phyloP scores from a whole-genome alignment of 2,888 invertebrate genomes.

The Parapristionchus giblindavisi region DNA sequence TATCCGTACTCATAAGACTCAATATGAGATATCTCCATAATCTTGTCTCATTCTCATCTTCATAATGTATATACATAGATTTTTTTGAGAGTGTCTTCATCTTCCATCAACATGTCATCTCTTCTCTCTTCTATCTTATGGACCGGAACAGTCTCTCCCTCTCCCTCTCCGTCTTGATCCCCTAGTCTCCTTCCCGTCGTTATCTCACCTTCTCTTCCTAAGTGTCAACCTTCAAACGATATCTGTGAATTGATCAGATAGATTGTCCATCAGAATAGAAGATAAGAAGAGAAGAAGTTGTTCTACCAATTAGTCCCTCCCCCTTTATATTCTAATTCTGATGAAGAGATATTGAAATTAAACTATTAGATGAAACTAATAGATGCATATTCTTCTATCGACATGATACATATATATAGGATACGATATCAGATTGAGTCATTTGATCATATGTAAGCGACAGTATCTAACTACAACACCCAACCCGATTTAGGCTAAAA shows the following conservation, averaged over 20 bases:
- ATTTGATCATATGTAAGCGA: too few relatives aligned
- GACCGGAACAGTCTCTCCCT: constrained; percentile 23
- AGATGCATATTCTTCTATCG: not conserved
- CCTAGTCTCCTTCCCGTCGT: not conserved
- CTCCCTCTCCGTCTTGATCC: too few relatives aligned
- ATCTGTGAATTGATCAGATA: constrained; percentile 26
- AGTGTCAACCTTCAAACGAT: constrained; percentile 37
- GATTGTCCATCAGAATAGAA: not conserved
- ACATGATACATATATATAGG: too few relatives aligned
- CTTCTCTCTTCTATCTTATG: constrained; percentile 2
- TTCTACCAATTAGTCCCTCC: constrained; percentile 21
- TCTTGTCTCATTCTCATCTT: too few relatives aligned
- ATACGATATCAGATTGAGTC: too few relatives aligned
- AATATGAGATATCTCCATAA: not conserved
- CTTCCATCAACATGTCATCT: constrained; percentile 27
- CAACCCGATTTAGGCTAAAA: too few relatives aligned
- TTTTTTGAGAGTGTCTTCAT: too few relatives aligned
- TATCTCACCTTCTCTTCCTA: constrained; percentile 16
- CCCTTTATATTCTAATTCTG: too few relatives aligned
- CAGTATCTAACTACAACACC: too few relatives aligned
- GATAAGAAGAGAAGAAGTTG: constrained; percentile 20
- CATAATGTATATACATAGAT: too few relatives aligned
- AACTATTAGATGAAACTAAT: constrained; percentile 9
- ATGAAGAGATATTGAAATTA: too few relatives aligned
- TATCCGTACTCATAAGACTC: not conserved